Conservation (phyloP, 1,140 invertebrate species). For the Apis laboriosa region DNA sequence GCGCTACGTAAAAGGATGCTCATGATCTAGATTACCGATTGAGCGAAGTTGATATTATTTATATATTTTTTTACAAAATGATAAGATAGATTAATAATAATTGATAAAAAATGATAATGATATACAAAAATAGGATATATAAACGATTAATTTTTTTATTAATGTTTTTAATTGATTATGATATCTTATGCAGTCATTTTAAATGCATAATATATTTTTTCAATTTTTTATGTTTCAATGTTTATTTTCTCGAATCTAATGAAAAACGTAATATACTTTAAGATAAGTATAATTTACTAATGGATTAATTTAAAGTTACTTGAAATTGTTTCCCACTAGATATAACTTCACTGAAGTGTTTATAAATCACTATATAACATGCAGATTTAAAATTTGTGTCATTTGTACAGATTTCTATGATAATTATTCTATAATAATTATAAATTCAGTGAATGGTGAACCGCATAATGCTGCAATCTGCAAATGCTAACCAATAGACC, state of each 20-base stretch:
- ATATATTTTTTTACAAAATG: neutral
- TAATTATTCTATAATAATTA: conserved; percentile 30
- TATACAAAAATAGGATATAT: no score
- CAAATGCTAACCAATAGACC: conserved; percentile 47
- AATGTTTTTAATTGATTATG: neutral
- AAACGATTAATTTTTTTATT: neutral
- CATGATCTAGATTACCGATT: conserved; percentile 25
- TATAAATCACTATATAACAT: conserved; percentile 45
- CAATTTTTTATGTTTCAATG: neutral
- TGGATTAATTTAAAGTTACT: no score
- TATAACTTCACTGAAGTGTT: conserved; percentile 7
- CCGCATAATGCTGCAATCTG: conserved; percentile 39
- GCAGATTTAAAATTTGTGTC: conserved; percentile 32
- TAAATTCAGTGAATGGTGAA: conserved; percentile 53
- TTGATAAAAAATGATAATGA: neutral
- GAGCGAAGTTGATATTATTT: neutral
- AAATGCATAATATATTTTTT: neutral
- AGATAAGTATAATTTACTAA: neutral
- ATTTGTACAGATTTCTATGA: conserved; percentile 30
- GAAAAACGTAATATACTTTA: neutral
- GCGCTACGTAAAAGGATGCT: conserved; percentile 47
- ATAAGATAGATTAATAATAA: neutral
- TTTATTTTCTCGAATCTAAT: neutral
- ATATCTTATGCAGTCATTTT: neutral
- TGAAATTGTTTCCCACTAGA: neutral